Evolutionary conservation across 2,113 vertebrate genomes (phyloP), one percentile per base, ranked within the genome.

Genomic region (Pteronura brasiliensis): DNA sequence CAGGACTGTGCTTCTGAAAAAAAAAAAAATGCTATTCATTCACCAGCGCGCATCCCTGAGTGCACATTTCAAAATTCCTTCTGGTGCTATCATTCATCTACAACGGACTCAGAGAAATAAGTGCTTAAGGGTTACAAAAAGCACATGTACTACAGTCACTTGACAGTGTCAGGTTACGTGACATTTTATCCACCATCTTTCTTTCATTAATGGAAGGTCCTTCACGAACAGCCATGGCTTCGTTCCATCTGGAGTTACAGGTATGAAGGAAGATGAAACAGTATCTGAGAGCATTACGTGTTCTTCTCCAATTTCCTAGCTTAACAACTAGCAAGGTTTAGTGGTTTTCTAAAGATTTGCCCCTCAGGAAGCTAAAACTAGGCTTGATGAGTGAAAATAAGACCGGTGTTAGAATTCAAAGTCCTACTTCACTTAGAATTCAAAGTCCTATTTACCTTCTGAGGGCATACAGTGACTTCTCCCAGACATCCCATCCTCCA

Each of bases 121-220:
- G 95, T 97, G 77, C 97, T 97, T 96, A 92, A 95, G 95, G 94
- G 80, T 96, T 95, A 96, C 88, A 79, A 65, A 96, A 96, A 96
- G 81, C 88, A 83, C 49, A 74, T 34, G 31, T 4, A 36, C 87
- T 44, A 23, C 5, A 69, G 61, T 39, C 76, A 79, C 84, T 95
- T 72, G 65, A 88, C 67, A 74, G 69, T 61, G 69, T 83, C 86
- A 87, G 67, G 52, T 59, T 81, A 86, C 47, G 34, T 67, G 65
- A 95, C 85, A 96, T 83, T 95, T 85, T 86, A 96, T 94, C 77
- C 21, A 36, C 17, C 36, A 59, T 86, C 57, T 97, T 93, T 95
- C 69, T 93, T 71, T 92, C 80, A 84, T 93, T 96, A 97, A 96
- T 88, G 84, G 88, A 85, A 81, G 9, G 47, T 42, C 39, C 67